Evolutionary conservation across 1,140 invertebrate species (phyloP).

Genomic region (Mycetomoellerius zeteki): DNA sequence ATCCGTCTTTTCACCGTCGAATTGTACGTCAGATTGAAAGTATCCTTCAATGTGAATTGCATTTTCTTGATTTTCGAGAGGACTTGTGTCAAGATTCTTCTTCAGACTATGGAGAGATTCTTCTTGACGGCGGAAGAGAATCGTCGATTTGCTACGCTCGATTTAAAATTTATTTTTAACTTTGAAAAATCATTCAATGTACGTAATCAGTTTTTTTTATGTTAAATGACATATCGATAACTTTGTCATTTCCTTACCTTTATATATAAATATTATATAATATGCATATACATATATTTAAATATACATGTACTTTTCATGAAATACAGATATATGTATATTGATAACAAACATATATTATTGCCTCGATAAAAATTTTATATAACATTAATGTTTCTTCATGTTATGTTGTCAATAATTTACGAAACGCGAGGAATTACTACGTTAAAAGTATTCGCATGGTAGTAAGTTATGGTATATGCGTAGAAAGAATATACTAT

Average conservation of each 20-base stretch:
- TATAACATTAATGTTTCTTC: neutral
- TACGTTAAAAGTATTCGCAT: constrained; percentile 14
- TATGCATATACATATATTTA: neutral
- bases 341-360: neutral
- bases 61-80: constrained; percentile 36
- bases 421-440: neutral
- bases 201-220: neutral
- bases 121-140: neutral
- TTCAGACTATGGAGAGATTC: constrained; percentile 4
- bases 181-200: neutral
- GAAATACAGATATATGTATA: neutral
- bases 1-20: constrained; percentile 31
- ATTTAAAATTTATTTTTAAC: neutral
- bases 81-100: constrained; percentile 22
- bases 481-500: constrained; percentile 14
- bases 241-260: neutral
- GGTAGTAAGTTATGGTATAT: neutral
- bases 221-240: neutral
- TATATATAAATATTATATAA: neutral
- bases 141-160: neutral
- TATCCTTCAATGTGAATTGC: constrained; percentile 45
- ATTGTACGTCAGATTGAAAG: constrained; percentile 46
- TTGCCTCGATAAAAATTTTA: neutral
- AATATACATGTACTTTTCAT: neutral
- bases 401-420: constrained; percentile 13